Conservation (phyloP, 1,140 invertebrate species). For the Panulirus ornatus region DNA sequence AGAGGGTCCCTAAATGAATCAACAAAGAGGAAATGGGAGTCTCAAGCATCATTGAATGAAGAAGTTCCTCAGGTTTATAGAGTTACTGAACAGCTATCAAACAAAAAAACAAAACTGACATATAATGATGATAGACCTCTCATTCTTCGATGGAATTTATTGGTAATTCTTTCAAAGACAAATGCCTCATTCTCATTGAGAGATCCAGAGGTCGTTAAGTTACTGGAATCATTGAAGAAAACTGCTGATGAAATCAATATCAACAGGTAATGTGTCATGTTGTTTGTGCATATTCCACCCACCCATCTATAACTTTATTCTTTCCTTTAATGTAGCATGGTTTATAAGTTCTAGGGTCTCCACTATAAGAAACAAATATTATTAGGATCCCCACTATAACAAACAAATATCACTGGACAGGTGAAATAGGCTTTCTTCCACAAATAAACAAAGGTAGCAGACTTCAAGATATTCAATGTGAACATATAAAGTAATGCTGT, state of each 20-base stretch:
- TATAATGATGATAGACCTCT: not conserved
- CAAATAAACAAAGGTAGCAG: too few species aligned
- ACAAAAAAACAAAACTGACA: not conserved
- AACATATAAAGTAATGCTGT: too few species aligned
- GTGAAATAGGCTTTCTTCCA: too few species aligned
- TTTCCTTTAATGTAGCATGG: too few species aligned
- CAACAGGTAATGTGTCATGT: too few species aligned
- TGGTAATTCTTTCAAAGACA: not conserved
- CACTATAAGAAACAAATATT: too few species aligned
- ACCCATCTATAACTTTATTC: too few species aligned
- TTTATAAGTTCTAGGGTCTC: too few species aligned
- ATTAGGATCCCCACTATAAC: too few species aligned
- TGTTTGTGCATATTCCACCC: too few species aligned
- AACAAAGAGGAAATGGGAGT: not conserved
- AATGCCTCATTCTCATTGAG: not conserved
- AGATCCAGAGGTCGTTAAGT: not conserved
- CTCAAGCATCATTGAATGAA: not conserved
- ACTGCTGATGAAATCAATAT: not conserved
- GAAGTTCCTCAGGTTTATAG: not conserved
- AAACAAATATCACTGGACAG: too few species aligned
- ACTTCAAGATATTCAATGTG: too few species aligned
- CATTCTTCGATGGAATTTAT: not conserved
- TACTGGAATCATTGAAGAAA: not conserved
- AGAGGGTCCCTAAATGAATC: not conserved
- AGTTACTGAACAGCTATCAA: not conserved